phyloP scores from a whole-genome alignment of 2,888 invertebrate species.

The Rhogogaster chlorosoma region DNA sequence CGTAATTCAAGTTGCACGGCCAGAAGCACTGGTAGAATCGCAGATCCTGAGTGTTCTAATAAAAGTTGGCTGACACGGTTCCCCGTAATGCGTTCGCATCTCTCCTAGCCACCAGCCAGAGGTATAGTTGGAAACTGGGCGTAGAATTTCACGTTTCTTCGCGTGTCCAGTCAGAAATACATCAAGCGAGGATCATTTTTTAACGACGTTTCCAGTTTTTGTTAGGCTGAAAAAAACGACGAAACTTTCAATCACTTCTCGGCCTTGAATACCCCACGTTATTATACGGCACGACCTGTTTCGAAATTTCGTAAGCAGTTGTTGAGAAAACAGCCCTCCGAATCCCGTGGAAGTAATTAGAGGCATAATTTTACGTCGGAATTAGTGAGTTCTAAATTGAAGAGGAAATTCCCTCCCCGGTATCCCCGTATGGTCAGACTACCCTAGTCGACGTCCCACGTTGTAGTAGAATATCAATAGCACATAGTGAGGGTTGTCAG shows the following conservation, averaged over 20 bases:
- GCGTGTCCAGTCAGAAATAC: neutral
- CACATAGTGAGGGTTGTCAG: slow-evolving; percentile 16
- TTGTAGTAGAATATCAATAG: slow-evolving; percentile 29
- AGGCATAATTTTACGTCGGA: neutral
- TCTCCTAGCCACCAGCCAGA: neutral
- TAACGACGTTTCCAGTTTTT: neutral
- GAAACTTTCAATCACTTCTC: neutral
- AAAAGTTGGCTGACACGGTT: slow-evolving; percentile 8
- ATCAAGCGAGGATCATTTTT: neutral
- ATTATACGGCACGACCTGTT: neutral
- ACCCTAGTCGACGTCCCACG: neutral
- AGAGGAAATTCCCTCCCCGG: neutral
- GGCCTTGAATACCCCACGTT: neutral
- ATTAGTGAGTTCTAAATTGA: neutral
- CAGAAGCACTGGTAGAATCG: neutral
- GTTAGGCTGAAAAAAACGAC: neutral
- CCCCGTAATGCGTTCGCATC: neutral
- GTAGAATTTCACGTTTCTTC: neutral
- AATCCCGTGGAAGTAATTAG: neutral
- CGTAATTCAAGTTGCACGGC: neutral
- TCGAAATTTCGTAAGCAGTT: neutral
- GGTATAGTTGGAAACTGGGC: neutral
- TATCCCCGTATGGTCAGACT: neutral
- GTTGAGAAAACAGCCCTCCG: neutral
- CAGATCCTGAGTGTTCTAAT: slow-evolving; percentile 15